Evolutionary conservation across 2,113 vertebrate genomes (phyloP).

Genomic region (Illadopsis cleaveri): DNA sequence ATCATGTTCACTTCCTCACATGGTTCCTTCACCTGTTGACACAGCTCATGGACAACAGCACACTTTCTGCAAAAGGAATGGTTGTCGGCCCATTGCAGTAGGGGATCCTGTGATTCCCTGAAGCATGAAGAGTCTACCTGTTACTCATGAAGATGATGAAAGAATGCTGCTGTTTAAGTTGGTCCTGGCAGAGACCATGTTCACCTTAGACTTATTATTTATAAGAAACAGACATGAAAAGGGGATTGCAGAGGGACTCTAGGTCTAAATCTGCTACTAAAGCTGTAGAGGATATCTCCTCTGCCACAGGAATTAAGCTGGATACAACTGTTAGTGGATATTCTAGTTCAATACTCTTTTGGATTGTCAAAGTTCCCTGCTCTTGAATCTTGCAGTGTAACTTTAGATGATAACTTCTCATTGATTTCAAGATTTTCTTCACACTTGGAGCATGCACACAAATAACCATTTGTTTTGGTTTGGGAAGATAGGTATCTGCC

Average conservation of each 20-base stretch:
- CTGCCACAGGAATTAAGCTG: neutral
- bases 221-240: neutral
- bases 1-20: neutral
- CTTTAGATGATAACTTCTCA: neutral
- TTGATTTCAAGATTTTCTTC: neutral
- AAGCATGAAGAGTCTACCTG: neutral
- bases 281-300: neutral
- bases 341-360: neutral
- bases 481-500: no score
- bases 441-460: neutral
- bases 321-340: neutral
- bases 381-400: neutral
- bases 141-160: neutral
- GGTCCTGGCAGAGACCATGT: neutral
- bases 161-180: neutral
- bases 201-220: neutral
- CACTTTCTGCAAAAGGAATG: neutral
- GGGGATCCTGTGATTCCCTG: neutral
- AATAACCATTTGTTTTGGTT: no score
- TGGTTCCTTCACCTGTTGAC: neutral
- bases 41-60: neutral
- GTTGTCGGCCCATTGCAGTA: rapidly evolving
- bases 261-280: neutral
- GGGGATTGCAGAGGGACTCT: neutral
- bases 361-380: neutral